Evolutionary conservation across 2,888 invertebrate species (phyloP), one percentile per base, ranked within the genome.

Genomic region (Macrosiphum euphorbiae): DNA sequence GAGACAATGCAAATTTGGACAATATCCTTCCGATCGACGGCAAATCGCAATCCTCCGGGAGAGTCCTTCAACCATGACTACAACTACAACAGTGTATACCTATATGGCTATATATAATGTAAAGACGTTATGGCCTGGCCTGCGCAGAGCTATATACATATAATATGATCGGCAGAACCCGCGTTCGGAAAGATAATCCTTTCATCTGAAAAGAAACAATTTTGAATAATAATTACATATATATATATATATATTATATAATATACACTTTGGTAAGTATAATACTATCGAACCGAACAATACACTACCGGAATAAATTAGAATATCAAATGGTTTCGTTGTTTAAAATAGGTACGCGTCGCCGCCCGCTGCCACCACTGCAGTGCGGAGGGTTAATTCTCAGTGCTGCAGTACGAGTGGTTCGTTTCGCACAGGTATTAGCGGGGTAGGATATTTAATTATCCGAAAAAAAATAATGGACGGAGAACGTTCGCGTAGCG

Each of bases 361-460:
- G 67, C 44, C 92, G 61, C 86, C 85, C 87, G 55, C 58, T 55
- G 86, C 86, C 84, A 5, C 84, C 28, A 7, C 55, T 26, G 35
- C 26, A 26, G 26, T 13, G 41, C 26, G 92, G 35, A 55, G 89
- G 94, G 94, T 85, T 94, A 35, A 90, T 90, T 61, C 90, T 50
- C 90, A n/a, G 41, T 41, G 52, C 16, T 35, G 24, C 55, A 24
- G 55, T 55, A 61, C 90, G 90, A 90, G 85, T 86, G 93, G 86
- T 94, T 94, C 93, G 67, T 94, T 94, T 94, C 94, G 90, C 94
- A 94, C 94, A 94, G 94, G 93, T 94, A 94, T 94, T 94, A 94
- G 47, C 50, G 35, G 94, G 94, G 86, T 47, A 50, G 90, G 86
- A 90, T 90, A 90, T 94, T 94, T 90, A 94, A 94, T 94, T 94